phyloP scores from a whole-genome alignment of 2,113 vertebrate species.

The Forbesichthys papilliferus region DNA sequence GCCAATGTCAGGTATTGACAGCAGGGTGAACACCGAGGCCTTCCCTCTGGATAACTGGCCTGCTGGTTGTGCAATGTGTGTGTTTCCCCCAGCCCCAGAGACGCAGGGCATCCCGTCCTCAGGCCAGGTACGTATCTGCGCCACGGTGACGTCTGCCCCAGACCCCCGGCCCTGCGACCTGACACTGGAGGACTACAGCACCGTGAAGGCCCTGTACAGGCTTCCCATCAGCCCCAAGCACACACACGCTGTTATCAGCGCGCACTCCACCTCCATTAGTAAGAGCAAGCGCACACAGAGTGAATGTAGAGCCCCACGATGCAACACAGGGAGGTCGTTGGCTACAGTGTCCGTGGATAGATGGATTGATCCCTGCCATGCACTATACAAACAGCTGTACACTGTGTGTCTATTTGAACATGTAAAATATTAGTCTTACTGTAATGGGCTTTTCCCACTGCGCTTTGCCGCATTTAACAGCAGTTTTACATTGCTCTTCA shows the following conservation, averaged over 20 bases:
- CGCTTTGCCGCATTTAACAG: too few species aligned
- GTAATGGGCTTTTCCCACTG: too few species aligned
- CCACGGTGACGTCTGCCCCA: slow-evolving; percentile 58
- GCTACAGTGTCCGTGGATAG: too few species aligned
- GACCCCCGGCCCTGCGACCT: slow-evolving; percentile 74
- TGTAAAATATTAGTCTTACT: too few species aligned
- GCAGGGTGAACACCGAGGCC: too few species aligned
- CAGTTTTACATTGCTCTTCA: too few species aligned
- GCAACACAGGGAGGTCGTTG: too few species aligned
- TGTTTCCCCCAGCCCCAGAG: slow-evolving; percentile 25
- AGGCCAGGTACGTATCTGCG: slow-evolving; percentile 75
- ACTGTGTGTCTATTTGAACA: too few species aligned
- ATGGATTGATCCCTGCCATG: too few species aligned
- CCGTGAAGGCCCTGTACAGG: slow-evolving; percentile 73
- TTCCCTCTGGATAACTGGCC: too few species aligned
- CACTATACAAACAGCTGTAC: too few species aligned
- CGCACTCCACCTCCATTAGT: slow-evolving; percentile 86
- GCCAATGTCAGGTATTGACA: too few species aligned
- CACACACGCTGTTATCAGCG: slow-evolving; percentile 77
- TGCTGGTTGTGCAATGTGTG: background rate
- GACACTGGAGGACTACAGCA: slow-evolving; percentile 79
- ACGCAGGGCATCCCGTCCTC: slow-evolving; percentile 28
- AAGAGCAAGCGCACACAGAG: slow-evolving; percentile 49
- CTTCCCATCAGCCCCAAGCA: slow-evolving; percentile 76
- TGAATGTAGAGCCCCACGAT: background rate